Evolutionary conservation across 2,797 vertebrate species (phyloP).

Genomic region (Siniperca obscura): DNA sequence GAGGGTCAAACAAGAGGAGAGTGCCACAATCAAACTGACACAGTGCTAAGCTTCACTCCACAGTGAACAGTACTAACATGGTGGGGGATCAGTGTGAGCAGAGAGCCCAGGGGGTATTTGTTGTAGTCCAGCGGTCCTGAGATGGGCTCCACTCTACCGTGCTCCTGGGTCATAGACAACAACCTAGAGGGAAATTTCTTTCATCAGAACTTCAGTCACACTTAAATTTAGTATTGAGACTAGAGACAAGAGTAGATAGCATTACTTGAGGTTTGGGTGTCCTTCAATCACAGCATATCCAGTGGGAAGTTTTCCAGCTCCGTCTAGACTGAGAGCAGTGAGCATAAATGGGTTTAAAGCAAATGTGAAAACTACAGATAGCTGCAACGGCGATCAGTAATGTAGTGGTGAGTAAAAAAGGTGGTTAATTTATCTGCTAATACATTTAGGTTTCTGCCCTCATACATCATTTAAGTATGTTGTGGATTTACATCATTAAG

Average conservation of each 20-base stretch:
- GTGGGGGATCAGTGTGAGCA: constrained; percentile 86
- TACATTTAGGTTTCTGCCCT: neutral
- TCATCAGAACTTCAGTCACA: constrained; percentile 25
- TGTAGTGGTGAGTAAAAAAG: neutral
- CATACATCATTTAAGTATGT: neutral
- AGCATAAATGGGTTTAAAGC: neutral
- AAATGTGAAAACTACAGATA: neutral
- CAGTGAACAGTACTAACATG: constrained; percentile 79
- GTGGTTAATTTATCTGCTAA: neutral
- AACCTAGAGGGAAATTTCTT: constrained; percentile 76
- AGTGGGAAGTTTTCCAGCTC: constrained; percentile 77
- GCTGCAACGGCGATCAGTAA: neutral
- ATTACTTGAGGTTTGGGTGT: constrained; percentile 86
- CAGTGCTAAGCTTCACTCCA: neutral
- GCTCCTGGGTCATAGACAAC: constrained; percentile 90
- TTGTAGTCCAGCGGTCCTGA: constrained; percentile 84
- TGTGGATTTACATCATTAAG: neutral
- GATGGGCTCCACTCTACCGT: constrained; percentile 85
- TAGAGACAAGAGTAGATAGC: neutral
- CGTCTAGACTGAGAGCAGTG: constrained; percentile 82
- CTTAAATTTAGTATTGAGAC: neutral
- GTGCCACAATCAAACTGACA: neutral
- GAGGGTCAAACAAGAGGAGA: constrained; percentile 7
- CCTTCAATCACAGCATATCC: constrained; percentile 88
- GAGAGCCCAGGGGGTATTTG: constrained; percentile 85